Evolutionary conservation across 1,140 invertebrate species (phyloP), one percentile per base, ranked within the genome.

Genomic region (Tetramorium simillimum): DNA sequence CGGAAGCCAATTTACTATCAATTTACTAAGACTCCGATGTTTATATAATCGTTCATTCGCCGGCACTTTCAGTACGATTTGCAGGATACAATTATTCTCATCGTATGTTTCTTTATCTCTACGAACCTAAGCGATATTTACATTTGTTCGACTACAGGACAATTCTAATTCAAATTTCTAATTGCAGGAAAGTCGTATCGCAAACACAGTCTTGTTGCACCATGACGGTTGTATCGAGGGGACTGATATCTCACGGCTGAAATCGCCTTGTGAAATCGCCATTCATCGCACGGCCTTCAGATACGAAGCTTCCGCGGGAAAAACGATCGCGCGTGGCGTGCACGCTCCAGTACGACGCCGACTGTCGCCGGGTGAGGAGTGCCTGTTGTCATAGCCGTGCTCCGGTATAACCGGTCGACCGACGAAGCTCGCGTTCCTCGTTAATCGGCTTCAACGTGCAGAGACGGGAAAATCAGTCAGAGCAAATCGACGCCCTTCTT

Each of bases 301-400:
- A 40, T 21, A 85, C 63, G 77, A 60, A 56, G 65, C 72, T 88
- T 78, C 80, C 67, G 86, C 33, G 72, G 51, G 77, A 89, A 77
- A 84, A 40, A 37, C 56, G 65, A 69, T 53, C 53, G 75, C 65
- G 88, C 73, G 67, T 80, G 43, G 14, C 24, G 75, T 70, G 49
- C 40, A 69, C 85, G 73, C n/a, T 87, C 69, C 80, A 90, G 89
- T 90, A 76, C 49, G 56, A 80, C 80, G 53, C 14, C 60, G 69
- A 65, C 60, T 49, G 88, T 85, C 67, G 65, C 43, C 56, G 67
- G 7, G 72, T 21, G 43, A 89, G 37, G 37, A 78, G 18, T 12
- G 24, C 37, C 28, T 3, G 21, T 28, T n/a, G 58, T 40, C 53
- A 40, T 24, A 33, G 40, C 14, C 21, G 12, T 14, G 9, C 40